Percentiles rank a stretch among this genome's conserved stretches.
Conservation (phyloP, 2,113 vertebrate species). For the Salvelinus alpinus region DNA sequence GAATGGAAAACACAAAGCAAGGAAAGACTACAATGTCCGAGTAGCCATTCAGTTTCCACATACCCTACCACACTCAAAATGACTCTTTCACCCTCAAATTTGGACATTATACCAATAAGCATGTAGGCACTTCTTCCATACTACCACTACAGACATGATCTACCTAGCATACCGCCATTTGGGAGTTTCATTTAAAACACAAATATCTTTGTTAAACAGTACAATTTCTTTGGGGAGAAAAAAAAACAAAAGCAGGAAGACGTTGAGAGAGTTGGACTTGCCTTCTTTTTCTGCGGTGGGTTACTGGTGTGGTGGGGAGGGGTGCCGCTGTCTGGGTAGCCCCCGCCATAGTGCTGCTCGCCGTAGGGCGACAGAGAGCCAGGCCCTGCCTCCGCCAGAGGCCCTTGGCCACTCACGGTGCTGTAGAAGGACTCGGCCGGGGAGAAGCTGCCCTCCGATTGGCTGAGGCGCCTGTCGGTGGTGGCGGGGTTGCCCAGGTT, state of each 20-base stretch:
- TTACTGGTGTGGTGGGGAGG: conserved; percentile 86
- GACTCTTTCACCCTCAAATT: neutral
- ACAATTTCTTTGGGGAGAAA: too few species aligned
- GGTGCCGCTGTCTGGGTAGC: conserved; percentile 78
- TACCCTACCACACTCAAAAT: conserved; percentile 35
- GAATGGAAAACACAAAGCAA: conserved; percentile 41
- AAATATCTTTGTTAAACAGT: neutral
- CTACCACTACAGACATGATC: too few species aligned
- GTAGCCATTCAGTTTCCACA: conserved; percentile 30
- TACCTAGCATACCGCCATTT: neutral
- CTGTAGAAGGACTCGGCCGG: conserved; percentile 88
- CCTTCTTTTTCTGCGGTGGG: conserved; percentile 97
- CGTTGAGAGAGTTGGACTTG: conserved; percentile 66
- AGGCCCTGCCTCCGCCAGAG: conserved; percentile 79
- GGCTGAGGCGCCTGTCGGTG: conserved; percentile 81
- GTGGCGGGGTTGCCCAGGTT: conserved; percentile 81
- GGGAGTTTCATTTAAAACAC: neutral
- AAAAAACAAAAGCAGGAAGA: neutral
- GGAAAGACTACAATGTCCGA: conserved; percentile 33
- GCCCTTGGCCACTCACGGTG: conserved; percentile 79
- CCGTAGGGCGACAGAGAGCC: conserved; percentile 85
- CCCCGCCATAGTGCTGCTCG: conserved; percentile 78
- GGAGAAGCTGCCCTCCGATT: conserved; percentile 85
- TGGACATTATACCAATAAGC: neutral
- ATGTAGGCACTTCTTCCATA: neutral